phyloP scores from a whole-genome alignment of 2,113 vertebrate species.

The Pituophis catenifer region DNA sequence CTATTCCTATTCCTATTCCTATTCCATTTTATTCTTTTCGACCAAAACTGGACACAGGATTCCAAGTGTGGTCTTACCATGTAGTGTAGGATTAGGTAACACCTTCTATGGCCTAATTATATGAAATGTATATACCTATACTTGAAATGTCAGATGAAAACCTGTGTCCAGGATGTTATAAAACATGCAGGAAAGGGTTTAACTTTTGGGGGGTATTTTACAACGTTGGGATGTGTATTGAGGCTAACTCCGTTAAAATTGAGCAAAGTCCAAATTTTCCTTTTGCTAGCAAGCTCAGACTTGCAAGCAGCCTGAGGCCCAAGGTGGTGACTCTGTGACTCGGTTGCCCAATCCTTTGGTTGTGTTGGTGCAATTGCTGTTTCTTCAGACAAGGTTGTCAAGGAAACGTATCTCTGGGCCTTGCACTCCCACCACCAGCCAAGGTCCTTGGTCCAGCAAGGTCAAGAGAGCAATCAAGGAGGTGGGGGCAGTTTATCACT shows the following conservation, averaged over 20 bases:
- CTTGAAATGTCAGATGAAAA: neutral
- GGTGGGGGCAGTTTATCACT: slow-evolving; percentile 43
- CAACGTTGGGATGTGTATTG: neutral
- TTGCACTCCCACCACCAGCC: slow-evolving; percentile 43
- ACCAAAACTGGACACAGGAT: neutral
- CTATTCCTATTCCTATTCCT: too few relatives aligned
- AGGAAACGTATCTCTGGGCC: slow-evolving; percentile 61
- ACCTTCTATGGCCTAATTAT: neutral
- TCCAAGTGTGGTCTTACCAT: neutral
- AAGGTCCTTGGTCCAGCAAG: slow-evolving; percentile 20
- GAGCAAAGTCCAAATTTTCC: slow-evolving; percentile 1
- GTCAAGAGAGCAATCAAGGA: slow-evolving; percentile 62
- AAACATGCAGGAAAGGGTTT: neutral
- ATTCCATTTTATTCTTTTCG: too few relatives aligned
- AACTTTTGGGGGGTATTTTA: neutral
- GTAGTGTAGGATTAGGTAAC: neutral
- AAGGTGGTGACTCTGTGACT: slow-evolving; percentile 11
- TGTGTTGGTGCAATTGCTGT: slow-evolving; percentile 45
- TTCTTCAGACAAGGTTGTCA: slow-evolving; percentile 59
- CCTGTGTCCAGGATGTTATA: neutral
- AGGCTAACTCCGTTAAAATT: neutral
- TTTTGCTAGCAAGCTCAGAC: neutral
- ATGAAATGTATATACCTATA: too few relatives aligned
- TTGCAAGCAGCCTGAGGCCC: neutral
- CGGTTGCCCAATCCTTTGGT: neutral